Percentiles rank a stretch among this genome's conserved stretches.
Evolutionary conservation across 2,888 invertebrate species (phyloP).

Genomic region (Caenorhabditis parvicauda): DNA sequence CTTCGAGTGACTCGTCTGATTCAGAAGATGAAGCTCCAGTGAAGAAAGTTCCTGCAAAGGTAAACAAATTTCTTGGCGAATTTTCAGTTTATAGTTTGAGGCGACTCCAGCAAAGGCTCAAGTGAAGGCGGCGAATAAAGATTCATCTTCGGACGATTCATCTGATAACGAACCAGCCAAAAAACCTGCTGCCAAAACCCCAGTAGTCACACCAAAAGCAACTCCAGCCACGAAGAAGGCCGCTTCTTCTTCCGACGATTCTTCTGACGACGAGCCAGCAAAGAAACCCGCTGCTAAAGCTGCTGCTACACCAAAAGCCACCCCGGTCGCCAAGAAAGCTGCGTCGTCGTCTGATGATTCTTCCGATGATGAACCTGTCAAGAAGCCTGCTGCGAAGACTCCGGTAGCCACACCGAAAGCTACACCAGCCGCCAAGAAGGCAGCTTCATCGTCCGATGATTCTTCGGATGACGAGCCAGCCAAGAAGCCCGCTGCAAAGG

Average conservation of each 20-base stretch:
- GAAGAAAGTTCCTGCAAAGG: too few species aligned
- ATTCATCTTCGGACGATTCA: slow-evolving; percentile 7
- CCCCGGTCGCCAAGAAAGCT: slow-evolving; percentile 9
- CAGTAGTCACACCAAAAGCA: too few species aligned
- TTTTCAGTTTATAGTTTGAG: too few species aligned
- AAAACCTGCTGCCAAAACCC: too few species aligned
- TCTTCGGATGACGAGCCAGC: slow-evolving; percentile 18
- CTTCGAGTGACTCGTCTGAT: too few species aligned
- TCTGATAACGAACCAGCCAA: slow-evolving; percentile 22
- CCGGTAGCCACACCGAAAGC: slow-evolving; percentile 19
- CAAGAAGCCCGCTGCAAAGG: slow-evolving; percentile 12
- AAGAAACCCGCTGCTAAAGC: slow-evolving; percentile 16
- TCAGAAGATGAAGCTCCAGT: too few species aligned
- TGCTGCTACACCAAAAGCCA: slow-evolving; percentile 2
- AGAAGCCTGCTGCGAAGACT: slow-evolving; percentile 1
- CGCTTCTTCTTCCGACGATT: slow-evolving; percentile 16
- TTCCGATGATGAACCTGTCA: slow-evolving; percentile 24
- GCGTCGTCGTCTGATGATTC: slow-evolving; percentile 19
- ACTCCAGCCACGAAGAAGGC: slow-evolving; percentile 19
- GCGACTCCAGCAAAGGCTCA: slow-evolving; percentile 8
- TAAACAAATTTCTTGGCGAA: too few species aligned
- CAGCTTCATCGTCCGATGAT: slow-evolving; percentile 4
- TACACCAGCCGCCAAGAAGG: slow-evolving; percentile 13
- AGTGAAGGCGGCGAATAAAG: too few species aligned
- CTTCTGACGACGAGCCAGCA: slow-evolving; percentile 28